Evolutionary conservation across 2,797 vertebrate species (phyloP).

Genomic region (Zonotrichia albicollis): DNA sequence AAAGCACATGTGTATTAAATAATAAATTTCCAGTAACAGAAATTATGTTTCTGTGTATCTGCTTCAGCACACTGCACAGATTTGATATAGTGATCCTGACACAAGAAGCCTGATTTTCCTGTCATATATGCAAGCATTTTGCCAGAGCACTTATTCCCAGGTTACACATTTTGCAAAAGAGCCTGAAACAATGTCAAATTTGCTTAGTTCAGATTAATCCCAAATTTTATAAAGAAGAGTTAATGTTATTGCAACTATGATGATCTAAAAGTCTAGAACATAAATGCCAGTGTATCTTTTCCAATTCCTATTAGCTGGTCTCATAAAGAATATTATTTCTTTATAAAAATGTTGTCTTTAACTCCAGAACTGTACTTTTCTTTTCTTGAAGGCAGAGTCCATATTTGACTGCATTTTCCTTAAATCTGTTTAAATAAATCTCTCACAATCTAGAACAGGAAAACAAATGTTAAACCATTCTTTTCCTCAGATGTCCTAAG

Average conservation of each 20-base stretch:
- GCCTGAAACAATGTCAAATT: background rate
- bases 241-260: background rate
- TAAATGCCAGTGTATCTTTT: background rate
- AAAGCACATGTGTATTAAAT: slow-evolving; percentile 38
- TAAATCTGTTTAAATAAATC: background rate
- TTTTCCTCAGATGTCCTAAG: background rate
- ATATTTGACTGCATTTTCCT: background rate
- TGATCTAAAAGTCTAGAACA: background rate
- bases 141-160: background rate
- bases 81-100: slow-evolving; percentile 26
- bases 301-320: background rate
- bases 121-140: background rate
- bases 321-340: background rate
- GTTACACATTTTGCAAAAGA: background rate
- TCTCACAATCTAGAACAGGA: background rate
- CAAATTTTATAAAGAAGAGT: background rate
- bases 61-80: background rate
- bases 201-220: background rate
- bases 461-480: background rate
- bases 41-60: slow-evolving; percentile 22
- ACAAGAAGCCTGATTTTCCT: slow-evolving; percentile 8
- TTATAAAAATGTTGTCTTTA: background rate
- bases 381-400: background rate
- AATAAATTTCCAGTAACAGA: slow-evolving; percentile 34
- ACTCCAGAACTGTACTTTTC: background rate